phyloP scores from a whole-genome alignment of 1,140 invertebrate species.

The Trypoxylus dichotomus region DNA sequence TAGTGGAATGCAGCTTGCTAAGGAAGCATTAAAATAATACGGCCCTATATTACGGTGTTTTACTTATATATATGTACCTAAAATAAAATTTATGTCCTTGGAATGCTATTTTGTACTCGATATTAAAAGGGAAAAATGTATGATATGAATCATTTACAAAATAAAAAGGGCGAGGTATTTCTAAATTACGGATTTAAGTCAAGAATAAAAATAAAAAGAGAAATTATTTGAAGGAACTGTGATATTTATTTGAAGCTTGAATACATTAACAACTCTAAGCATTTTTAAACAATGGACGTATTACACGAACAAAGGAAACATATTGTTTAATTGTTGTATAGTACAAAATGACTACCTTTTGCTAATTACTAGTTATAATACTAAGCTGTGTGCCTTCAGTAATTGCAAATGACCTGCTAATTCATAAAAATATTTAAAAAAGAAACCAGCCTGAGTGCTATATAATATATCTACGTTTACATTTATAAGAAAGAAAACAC shows the following conservation, averaged over 20 bases:
- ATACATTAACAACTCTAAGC: neutral
- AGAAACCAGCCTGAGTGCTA: conserved; percentile 50
- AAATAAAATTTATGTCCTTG: neutral
- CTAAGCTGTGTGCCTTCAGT: conserved; percentile 54
- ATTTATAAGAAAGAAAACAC: conserved; percentile 34
- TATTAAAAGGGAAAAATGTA: neutral
- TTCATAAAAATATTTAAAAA: conserved; percentile 41
- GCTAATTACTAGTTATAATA: conserved; percentile 55
- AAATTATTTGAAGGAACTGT: neutral
- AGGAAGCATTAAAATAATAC: too few species aligned
- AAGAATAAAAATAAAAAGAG: neutral
- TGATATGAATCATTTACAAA: neutral
- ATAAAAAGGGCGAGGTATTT: too few species aligned
- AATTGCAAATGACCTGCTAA: conserved; percentile 55
- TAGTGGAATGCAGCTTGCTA: too few species aligned
- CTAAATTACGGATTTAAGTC: too few species aligned
- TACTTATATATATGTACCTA: neutral
- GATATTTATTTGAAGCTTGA: conserved; percentile 14
- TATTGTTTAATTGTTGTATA: conserved; percentile 52
- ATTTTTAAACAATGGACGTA: neutral
- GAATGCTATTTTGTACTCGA: neutral
- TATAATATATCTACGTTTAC: conserved; percentile 49
- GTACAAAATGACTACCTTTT: conserved; percentile 54
- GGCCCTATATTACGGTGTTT: neutral
- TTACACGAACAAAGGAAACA: conserved; percentile 34